These are phyloP conservation scores for Leuctra nigra DNA, from an alignment of 2,888 invertebrate genomes.

Conservation along the genomic window DNA sequence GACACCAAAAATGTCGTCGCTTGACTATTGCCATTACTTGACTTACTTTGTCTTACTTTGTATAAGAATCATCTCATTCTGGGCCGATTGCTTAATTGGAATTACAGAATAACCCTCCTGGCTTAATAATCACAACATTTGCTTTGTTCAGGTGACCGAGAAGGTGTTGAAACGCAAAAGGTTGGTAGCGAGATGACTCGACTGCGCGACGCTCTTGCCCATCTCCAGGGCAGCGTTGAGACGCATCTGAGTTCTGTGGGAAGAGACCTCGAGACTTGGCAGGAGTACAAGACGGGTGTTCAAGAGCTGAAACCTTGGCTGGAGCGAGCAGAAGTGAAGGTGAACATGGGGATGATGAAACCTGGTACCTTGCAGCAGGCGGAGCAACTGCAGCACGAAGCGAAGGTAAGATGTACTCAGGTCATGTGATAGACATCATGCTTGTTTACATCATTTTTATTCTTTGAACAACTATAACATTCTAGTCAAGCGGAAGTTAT, in stretches of 20 bases:
- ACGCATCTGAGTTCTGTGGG: slow-evolving; percentile 68
- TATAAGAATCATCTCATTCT: no score
- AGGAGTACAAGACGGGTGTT: slow-evolving; percentile 72
- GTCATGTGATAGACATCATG: no score
- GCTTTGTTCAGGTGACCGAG: no score
- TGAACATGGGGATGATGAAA: slow-evolving; percentile 62
- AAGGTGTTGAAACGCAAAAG: slow-evolving; percentile 64
- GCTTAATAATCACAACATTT: no score
- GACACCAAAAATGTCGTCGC: no score
- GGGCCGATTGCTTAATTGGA: no score
- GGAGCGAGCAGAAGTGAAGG: slow-evolving; percentile 77
- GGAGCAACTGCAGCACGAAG: slow-evolving; percentile 64
- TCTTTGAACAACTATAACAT: no score
- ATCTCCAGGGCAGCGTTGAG: slow-evolving; percentile 67
- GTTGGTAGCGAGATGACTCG: slow-evolving; percentile 68
- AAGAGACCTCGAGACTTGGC: slow-evolving; percentile 77
- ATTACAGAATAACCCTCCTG: no score
- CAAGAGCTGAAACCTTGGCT: slow-evolving; percentile 83
- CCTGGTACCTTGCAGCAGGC: slow-evolving; percentile 76
- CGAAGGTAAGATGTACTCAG: slow-evolving; percentile 41
- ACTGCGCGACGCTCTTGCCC: slow-evolving; percentile 67
- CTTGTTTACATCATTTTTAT: no score
- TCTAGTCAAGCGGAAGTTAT: no score
- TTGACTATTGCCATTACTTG: no score
- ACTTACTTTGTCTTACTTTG: no score